These are phyloP conservation scores for Sebastes cheni DNA, from an alignment of 2,797 vertebrate species.

Conservation along the genomic window DNA sequence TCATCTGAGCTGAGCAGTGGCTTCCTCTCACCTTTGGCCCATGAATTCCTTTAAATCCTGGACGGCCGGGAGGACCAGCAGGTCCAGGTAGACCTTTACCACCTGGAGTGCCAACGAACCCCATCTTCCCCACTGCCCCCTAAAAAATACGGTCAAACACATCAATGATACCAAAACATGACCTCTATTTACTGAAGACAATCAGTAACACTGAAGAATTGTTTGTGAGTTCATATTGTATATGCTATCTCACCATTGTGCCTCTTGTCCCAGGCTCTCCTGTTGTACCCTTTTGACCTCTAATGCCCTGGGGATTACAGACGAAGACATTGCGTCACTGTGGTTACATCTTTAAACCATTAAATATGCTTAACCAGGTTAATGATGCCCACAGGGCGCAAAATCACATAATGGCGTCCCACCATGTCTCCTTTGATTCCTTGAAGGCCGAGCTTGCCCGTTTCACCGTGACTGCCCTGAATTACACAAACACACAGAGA, in stretches of 20 bases:
- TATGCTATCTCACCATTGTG: conserved; percentile 55
- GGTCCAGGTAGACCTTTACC: conserved; percentile 73
- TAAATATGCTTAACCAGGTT: not conserved
- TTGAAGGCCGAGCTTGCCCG: conserved; percentile 59
- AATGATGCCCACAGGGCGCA: not conserved
- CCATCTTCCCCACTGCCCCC: conserved; percentile 61
- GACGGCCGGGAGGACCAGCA: conserved; percentile 67
- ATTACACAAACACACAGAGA: conserved; percentile 30
- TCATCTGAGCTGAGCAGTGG: not conserved
- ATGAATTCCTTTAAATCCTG: conserved; percentile 68
- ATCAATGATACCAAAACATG: not conserved
- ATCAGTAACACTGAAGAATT: not conserved
- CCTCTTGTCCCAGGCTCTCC: conserved; percentile 73
- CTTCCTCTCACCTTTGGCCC: conserved; percentile 71
- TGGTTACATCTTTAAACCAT: not conserved
- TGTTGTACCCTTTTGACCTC: conserved; percentile 67
- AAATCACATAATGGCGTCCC: conserved; percentile 18
- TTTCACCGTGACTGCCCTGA: conserved; percentile 75
- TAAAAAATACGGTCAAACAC: conserved; percentile 29
- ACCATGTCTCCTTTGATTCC: conserved; percentile 76
- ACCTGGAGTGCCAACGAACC: conserved; percentile 63
- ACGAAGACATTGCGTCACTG: not conserved
- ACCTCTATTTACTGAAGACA: not conserved
- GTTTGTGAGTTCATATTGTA: not conserved
- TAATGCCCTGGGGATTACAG: conserved; percentile 63